Evolutionary conservation across 2,113 vertebrate species (phyloP).

Genomic region (Sminthopsis crassicaudata): DNA sequence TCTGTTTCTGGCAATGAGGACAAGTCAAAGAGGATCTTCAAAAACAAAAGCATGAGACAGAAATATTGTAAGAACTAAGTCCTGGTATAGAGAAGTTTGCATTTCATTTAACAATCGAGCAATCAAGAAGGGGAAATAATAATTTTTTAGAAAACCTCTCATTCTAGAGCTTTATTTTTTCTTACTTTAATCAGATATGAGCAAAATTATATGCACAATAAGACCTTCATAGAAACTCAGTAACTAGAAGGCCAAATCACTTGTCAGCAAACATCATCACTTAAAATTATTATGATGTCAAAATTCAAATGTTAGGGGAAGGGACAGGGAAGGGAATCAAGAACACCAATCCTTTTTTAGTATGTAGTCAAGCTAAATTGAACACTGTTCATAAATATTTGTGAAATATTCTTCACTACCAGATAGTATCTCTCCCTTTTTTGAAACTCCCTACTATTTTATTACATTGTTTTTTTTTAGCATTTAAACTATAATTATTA

Average conservation of each 20-base stretch:
- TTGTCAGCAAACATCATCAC: neutral
- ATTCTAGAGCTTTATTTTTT: neutral
- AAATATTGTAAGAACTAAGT: neutral
- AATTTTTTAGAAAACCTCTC: neutral
- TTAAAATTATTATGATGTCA: neutral
- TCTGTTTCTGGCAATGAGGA: conserved; percentile 98
- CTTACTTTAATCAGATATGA: neutral
- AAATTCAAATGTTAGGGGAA: neutral
- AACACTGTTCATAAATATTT: neutral
- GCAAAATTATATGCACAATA: neutral
- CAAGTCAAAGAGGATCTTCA: conserved; percentile 96
- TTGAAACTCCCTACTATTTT: neutral
- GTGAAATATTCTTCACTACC: neutral
- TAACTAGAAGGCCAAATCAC: neutral
- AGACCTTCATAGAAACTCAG: neutral
- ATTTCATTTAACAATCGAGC: neutral
- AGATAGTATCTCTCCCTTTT: neutral
- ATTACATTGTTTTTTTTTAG: neutral
- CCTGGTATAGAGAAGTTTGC: neutral
- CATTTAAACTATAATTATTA: neutral
- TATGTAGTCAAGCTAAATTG: neutral
- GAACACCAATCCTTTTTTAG: neutral
- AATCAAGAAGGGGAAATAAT: neutral
- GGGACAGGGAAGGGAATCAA: neutral
- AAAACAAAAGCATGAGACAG: conserved; percentile 37